A percentile compares a stretch with the other conserved stretches of the same genome.
These are phyloP conservation scores for Drosophila setosimentum DNA, from an alignment of 2,888 invertebrate species.

Conservation along the genomic window DNA sequence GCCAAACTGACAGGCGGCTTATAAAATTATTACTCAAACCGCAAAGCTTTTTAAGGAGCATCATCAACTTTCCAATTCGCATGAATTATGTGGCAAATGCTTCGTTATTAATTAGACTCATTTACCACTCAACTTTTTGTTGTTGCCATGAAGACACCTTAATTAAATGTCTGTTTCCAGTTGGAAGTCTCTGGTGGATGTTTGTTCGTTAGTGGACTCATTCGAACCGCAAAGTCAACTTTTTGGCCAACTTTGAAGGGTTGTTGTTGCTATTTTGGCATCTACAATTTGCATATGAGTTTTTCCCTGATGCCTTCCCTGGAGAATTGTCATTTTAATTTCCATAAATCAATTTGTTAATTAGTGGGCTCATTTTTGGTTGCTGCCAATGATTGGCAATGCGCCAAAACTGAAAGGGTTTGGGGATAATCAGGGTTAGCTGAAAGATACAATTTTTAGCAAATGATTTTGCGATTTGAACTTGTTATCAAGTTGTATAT, in stretches of 20 bases:
- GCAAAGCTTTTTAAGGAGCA: conserved; percentile 11
- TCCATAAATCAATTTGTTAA: conserved; percentile 84
- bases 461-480: background rate
- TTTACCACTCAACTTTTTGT: conserved; percentile 71
- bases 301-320: conserved; percentile 51
- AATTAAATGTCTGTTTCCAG: conserved; percentile 82
- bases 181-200: conserved; percentile 60
- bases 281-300: conserved; percentile 78
- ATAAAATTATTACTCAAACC: conserved; percentile 60
- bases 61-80: conserved; percentile 47
- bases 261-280: conserved; percentile 47
- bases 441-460: background rate
- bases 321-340: conserved; percentile 79
- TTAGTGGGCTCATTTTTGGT: conserved; percentile 75
- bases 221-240: conserved; percentile 67
- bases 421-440: conserved; percentile 13
- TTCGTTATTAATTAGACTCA: conserved; percentile 85
- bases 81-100: conserved; percentile 84
- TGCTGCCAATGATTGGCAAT: conserved; percentile 62
- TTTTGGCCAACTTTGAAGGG: conserved; percentile 60
- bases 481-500: background rate
- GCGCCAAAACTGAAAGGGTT: background rate
- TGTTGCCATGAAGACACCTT: conserved; percentile 83
- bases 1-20: conserved; percentile 48
- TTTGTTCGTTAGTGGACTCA: conserved; percentile 20